Evolutionary conservation across 2,113 vertebrate genomes (phyloP).

Genomic region (Abramis brama): DNA sequence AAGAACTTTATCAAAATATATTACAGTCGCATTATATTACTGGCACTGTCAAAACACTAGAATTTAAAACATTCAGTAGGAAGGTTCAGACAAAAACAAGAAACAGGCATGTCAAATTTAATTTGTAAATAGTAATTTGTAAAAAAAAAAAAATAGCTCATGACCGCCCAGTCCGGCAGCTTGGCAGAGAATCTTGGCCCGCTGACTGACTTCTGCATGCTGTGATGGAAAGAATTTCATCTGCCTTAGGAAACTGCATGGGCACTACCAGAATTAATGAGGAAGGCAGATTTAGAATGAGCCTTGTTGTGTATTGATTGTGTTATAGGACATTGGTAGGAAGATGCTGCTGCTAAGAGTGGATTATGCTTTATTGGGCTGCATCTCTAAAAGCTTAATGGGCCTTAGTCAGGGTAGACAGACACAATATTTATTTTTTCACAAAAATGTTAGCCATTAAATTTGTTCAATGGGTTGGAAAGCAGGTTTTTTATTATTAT

Average conservation of each 20-base stretch:
- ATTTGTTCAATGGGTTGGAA: neutral
- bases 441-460: neutral
- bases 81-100: neutral
- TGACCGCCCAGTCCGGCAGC: neutral
- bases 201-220: neutral
- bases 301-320: neutral
- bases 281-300: conserved; percentile 1
- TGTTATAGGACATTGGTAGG: neutral
- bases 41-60: neutral
- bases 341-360: neutral
- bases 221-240: neutral
- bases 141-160: too few relatives aligned
- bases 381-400: neutral
- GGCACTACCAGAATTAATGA: neutral
- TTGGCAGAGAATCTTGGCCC: neutral
- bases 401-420: neutral
- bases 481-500: neutral
- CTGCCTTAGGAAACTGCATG: neutral
- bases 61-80: neutral
- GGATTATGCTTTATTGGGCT: neutral
- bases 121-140: too few relatives aligned
- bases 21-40: neutral
- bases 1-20: too few relatives aligned
- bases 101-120: too few relatives aligned
- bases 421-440: neutral